phyloP scores from a whole-genome alignment of 2,888 invertebrate genomes.

The Harpagoxenus sublaevis region DNA sequence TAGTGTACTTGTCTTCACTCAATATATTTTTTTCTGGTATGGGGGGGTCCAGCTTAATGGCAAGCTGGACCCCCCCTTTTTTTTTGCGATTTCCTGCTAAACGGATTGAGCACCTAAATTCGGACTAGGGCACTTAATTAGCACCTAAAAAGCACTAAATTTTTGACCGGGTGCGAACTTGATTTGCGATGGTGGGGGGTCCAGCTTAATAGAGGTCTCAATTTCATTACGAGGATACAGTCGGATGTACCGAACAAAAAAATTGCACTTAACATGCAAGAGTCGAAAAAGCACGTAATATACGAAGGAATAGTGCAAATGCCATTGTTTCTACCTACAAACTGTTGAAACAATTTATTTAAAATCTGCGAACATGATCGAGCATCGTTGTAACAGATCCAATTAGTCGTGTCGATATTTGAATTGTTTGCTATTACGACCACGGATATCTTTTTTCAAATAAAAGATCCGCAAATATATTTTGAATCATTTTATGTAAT shows the following conservation, averaged over 20 bases:
- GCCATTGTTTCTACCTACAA: neutral
- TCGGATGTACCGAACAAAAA: neutral
- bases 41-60: too few species aligned
- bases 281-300: neutral
- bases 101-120: too few species aligned
- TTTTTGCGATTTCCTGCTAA: too few species aligned
- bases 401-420: conserved; percentile 21
- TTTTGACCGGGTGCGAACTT: too few species aligned
- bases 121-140: too few species aligned
- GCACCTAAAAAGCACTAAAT: too few species aligned
- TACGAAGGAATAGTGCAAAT: neutral
- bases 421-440: conserved; percentile 16
- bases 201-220: too few species aligned
- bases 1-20: too few species aligned
- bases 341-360: conserved; percentile 24
- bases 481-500: conserved; percentile 6
- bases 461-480: neutral
- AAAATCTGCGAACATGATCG: conserved; percentile 15
- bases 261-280: neutral
- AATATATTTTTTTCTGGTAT: too few species aligned
- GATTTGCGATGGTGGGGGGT: too few species aligned
- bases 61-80: too few species aligned
- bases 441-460: neutral
- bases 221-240: conserved; percentile 32
- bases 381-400: conserved; percentile 37